Evolutionary conservation across 2,888 invertebrate genomes (phyloP).

Genomic region (Oxystoma pomonae): DNA sequence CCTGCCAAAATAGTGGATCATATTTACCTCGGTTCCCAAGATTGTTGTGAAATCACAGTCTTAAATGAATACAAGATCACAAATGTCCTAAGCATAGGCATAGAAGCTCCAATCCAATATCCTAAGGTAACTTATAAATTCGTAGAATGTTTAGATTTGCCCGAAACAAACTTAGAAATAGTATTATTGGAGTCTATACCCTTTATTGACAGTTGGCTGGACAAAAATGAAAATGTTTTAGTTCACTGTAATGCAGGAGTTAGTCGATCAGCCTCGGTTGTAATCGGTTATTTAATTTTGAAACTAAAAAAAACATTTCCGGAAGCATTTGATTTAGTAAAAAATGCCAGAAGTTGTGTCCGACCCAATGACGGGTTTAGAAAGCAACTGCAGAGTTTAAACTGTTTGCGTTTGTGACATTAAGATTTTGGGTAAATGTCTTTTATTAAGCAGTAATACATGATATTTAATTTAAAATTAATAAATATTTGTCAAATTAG

Average conservation of each 20-base stretch:
- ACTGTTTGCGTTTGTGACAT: background rate
- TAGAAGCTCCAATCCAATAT: conserved; percentile 50
- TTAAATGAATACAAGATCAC: conserved; percentile 59
- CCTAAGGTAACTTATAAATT: conserved; percentile 51
- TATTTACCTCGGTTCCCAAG: conserved; percentile 82
- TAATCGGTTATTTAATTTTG: conserved; percentile 77
- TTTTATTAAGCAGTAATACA: background rate
- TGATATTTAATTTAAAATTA: background rate
- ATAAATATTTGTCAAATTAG: background rate
- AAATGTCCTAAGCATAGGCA: conserved; percentile 73
- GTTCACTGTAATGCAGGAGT: conserved; percentile 93
- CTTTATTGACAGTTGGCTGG: conserved; percentile 59
- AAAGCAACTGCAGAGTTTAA: conserved; percentile 54
- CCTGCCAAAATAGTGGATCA: conserved; percentile 62
- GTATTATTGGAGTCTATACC: conserved; percentile 55
- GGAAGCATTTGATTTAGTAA: conserved; percentile 64
- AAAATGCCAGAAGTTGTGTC: conserved; percentile 61
- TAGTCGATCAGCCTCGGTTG: conserved; percentile 75
- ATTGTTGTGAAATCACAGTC: conserved; percentile 63
- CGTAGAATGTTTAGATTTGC: conserved; percentile 70
- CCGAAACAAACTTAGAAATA: conserved; percentile 58
- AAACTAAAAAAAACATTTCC: conserved; percentile 54
- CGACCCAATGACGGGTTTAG: conserved; percentile 81
- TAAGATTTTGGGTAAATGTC: background rate
- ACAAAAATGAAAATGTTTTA: conserved; percentile 51